phyloP scores from a whole-genome alignment of 2,113 vertebrate species.

The Canis aureus region DNA sequence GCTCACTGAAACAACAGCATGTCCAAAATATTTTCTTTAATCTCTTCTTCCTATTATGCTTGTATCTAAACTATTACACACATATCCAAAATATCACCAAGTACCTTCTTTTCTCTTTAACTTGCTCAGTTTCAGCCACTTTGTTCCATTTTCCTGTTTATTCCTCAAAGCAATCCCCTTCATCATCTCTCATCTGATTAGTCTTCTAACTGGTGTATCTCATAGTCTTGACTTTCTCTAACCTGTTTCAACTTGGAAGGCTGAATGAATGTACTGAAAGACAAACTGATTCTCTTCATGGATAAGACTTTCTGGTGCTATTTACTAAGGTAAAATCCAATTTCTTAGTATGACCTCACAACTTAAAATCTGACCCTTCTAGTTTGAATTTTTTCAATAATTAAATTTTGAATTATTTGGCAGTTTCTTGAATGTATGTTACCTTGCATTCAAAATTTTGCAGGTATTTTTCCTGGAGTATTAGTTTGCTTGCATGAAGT shows the following conservation, averaged over 20 bases:
- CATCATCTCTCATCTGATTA: not conserved
- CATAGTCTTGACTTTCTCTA: not conserved
- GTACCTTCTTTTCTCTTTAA: not conserved
- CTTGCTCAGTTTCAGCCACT: not conserved
- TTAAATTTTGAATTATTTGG: not conserved
- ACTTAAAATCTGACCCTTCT: not conserved
- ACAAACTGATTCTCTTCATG: not conserved
- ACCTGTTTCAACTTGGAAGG: not conserved
- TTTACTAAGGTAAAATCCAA: not conserved
- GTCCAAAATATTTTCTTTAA: not conserved
- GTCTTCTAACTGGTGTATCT: not conserved
- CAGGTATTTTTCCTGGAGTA: not conserved
- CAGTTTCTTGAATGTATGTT: not conserved
- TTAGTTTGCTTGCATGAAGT: not conserved
- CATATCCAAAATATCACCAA: not conserved
- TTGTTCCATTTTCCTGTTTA: not conserved
- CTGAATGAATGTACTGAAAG: not conserved
- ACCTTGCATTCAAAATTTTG: not conserved
- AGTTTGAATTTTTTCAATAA: not conserved
- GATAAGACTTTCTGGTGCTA: not conserved
- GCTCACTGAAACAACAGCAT: not conserved
- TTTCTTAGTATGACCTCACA: not conserved
- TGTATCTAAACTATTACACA: not conserved
- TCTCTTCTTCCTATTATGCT: not conserved
- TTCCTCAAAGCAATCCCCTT: not conserved